These are phyloP conservation scores for Eospalax fontanierii DNA, from an alignment of 2,797 vertebrate species.

Conservation along the genomic window DNA sequence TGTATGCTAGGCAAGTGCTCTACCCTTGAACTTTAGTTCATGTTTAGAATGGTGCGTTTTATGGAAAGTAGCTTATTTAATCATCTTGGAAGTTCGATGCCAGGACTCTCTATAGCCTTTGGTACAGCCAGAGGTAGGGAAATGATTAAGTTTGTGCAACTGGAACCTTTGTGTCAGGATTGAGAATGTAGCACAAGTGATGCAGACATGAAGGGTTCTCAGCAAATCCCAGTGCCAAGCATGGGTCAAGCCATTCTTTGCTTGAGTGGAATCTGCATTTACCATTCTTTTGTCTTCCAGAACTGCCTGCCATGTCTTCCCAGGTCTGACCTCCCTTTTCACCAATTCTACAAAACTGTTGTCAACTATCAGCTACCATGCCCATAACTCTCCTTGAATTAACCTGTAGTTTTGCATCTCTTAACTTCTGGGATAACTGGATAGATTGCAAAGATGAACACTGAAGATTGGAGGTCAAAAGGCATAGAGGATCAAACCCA, in stretches of 20 bases:
- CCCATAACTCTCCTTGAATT: not conserved
- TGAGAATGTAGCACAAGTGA: not conserved
- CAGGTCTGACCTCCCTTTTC: not conserved
- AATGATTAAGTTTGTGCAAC: not conserved
- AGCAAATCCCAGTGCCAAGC: not conserved
- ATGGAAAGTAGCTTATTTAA: not conserved
- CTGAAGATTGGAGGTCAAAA: not conserved
- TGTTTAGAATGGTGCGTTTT: not conserved
- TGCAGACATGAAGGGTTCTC: not conserved
- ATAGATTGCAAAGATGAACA: not conserved
- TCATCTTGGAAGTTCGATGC: slow-evolving; percentile 7
- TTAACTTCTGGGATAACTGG: not conserved
- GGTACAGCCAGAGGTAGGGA: not conserved
- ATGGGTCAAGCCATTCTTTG: not conserved
- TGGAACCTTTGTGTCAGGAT: not conserved
- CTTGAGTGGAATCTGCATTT: not conserved
- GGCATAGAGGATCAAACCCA: not conserved
- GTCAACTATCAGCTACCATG: not conserved
- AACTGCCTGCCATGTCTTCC: not conserved
- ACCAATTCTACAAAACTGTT: not conserved
- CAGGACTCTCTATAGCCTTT: slow-evolving; percentile 3
- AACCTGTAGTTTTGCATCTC: not conserved
- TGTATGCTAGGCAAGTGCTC: not conserved
- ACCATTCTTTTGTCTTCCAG: not conserved
- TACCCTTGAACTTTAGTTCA: not conserved